Conservation (phyloP, 35 echinoderm and acorn worm genomes). For the Antedon bifida region DNA sequence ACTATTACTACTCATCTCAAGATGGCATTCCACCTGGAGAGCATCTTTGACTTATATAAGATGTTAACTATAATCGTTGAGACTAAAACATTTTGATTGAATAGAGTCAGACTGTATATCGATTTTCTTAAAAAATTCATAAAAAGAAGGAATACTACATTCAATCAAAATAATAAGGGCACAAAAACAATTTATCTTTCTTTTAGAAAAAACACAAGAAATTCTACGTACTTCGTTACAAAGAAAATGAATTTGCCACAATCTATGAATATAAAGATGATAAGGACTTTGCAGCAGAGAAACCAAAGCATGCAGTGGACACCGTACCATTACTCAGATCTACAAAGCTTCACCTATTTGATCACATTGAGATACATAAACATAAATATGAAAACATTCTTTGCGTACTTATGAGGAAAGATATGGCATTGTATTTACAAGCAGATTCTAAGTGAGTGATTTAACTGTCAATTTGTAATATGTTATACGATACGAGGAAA, state of each 20-base stretch:
- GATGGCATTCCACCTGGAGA: too few relatives aligned
- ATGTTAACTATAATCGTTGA: too few relatives aligned
- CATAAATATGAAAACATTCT: neutral
- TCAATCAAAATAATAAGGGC: too few relatives aligned
- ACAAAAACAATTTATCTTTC: neutral
- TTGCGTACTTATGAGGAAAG: neutral
- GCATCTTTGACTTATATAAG: too few relatives aligned
- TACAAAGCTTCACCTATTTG: neutral
- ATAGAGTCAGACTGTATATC: too few relatives aligned
- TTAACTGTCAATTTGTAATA: too few relatives aligned
- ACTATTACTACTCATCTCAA: too few relatives aligned
- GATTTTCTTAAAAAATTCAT: too few relatives aligned
- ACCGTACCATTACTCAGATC: neutral
- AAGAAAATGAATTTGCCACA: neutral
- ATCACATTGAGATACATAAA: neutral
- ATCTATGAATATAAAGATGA: neutral
- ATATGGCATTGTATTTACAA: neutral
- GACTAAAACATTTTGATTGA: too few relatives aligned
- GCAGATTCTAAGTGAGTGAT: neutral
- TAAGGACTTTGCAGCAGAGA: neutral
- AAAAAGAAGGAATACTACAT: too few relatives aligned
- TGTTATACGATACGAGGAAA: too few relatives aligned
- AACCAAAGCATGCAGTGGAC: neutral
- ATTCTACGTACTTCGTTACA: neutral
- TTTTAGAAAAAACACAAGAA: neutral